Conservation (phyloP, 2,113 vertebrate species). For the Leucopsar rothschildi region DNA sequence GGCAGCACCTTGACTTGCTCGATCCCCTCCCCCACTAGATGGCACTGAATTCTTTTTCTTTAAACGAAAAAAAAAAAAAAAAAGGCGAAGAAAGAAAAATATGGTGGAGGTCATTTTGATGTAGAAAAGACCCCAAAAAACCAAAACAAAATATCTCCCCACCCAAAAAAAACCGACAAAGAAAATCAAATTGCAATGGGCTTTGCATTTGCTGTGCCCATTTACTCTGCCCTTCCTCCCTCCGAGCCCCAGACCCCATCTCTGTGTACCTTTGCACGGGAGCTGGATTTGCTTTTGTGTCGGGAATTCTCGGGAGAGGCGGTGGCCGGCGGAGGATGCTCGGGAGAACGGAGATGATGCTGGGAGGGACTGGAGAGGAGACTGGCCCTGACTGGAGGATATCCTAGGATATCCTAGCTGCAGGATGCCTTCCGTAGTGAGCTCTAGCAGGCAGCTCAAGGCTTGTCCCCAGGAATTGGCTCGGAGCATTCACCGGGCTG, state of each 20-base stretch:
- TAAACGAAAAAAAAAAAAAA: not conserved
- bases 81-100: slow-evolving; percentile 31
- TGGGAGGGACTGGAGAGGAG: not conserved
- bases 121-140: not conserved
- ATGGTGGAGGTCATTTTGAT: slow-evolving; percentile 65
- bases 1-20: not conserved
- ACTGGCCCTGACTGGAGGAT: not conserved
- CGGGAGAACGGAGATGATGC: not conserved
- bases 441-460: not conserved
- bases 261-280: not conserved
- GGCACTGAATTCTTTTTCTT: slow-evolving; percentile 76
- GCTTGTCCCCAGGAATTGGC: not conserved
- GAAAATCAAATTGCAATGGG: not conserved
- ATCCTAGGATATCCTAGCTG: no score
- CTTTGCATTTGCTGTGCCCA: not conserved
- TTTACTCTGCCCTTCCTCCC: not conserved
- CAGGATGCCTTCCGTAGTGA: not conserved
- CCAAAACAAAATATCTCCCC: not conserved
- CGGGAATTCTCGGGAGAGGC: not conserved
- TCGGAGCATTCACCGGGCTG: not conserved
- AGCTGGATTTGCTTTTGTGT: not conserved
- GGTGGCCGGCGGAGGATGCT: not conserved
- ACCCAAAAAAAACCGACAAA: not conserved
- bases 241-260: not conserved
- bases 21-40: slow-evolving; percentile 80